Evolutionary conservation across 2,797 vertebrate species (phyloP), one percentile per base, ranked within the genome.

Genomic region (Esox masquinongy): DNA sequence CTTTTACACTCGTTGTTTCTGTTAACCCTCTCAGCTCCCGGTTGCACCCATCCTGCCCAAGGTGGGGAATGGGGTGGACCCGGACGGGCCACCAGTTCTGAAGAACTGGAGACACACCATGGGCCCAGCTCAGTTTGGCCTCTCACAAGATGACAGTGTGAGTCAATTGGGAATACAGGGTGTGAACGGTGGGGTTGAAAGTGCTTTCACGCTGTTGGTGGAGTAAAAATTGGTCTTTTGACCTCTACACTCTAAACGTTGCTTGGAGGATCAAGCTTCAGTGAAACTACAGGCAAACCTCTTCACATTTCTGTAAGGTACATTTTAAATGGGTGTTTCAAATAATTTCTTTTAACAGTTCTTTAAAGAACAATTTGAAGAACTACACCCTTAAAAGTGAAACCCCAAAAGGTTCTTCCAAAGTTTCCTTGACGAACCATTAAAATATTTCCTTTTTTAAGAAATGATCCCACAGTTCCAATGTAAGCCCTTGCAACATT

Each of bases 31-130:
- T 2, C 75, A 93, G 88, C 9, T 74, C 6, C 73, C 77, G 0
- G 47, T 6, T n/a, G 22, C 14, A 1, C 1, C 80, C 17, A 67
- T 69, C 69, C 74, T 75, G 31, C 87, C 88, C 0, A 81, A 84
- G 12, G 75, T 92, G 81, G 91, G 91, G 72, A 93, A 94, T 59
- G 94, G 91, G 69, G 73, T 89, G 22, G 80, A 86, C 19, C 85
- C 85, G 12, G 91, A 91, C 1, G 80, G 69, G 11, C 39, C 26
- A 0, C 0, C 70, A 0, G n/a, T 79, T 24, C 67, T 79, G 26
- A 88, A 70, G 70, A 88, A 68, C 77, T 91, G 90, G 88, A 91
- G 91, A 75, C 82, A 90, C 80, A 90, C 87, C 24, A 0, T 88
- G 7, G 47, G 81, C 82, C 0, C 79, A 1, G 1, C 47, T 39